A percentile compares a stretch with the other conserved stretches of the same genome.
Evolutionary conservation across 2,888 invertebrate species (phyloP).

Genomic region (Erpobdella octoculata): DNA sequence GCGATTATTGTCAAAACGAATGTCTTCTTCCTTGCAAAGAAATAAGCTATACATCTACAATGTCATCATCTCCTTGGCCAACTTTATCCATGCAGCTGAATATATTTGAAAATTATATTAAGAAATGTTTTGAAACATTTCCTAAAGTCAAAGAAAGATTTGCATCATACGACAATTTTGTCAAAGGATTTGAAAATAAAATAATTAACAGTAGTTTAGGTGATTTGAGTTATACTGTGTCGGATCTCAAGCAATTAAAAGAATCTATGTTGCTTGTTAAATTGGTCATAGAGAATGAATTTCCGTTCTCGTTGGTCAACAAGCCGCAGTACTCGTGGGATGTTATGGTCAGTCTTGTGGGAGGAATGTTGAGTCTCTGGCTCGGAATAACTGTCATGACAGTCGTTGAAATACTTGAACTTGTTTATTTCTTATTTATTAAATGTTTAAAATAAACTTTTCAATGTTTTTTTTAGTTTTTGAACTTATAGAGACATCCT

Average conservation of each 20-base stretch:
- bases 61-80: constrained; percentile 17
- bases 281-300: constrained; percentile 8
- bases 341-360: constrained; percentile 6
- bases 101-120: constrained; percentile 6
- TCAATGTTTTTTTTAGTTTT: too few relatives aligned
- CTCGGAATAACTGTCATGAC: constrained; percentile 26
- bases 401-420: constrained; percentile 11
- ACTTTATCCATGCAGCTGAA: not conserved
- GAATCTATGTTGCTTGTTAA: constrained; percentile 11
- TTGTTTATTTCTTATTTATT: not conserved
- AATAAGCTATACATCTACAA: not conserved
- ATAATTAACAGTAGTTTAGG: not conserved
- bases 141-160: not conserved
- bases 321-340: constrained; percentile 1
- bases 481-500: too few relatives aligned
- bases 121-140: not conserved
- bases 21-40: constrained; percentile 13
- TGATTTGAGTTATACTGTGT: not conserved
- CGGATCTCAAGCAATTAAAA: not conserved
- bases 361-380: constrained; percentile 22
- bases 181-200: not conserved
- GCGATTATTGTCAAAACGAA: not conserved
- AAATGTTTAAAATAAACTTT: too few relatives aligned
- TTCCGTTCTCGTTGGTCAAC: not conserved
- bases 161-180: not conserved